These are phyloP conservation scores for Lathronympha strigana DNA, from an alignment of 2,888 invertebrate species.

Conservation along the genomic window DNA sequence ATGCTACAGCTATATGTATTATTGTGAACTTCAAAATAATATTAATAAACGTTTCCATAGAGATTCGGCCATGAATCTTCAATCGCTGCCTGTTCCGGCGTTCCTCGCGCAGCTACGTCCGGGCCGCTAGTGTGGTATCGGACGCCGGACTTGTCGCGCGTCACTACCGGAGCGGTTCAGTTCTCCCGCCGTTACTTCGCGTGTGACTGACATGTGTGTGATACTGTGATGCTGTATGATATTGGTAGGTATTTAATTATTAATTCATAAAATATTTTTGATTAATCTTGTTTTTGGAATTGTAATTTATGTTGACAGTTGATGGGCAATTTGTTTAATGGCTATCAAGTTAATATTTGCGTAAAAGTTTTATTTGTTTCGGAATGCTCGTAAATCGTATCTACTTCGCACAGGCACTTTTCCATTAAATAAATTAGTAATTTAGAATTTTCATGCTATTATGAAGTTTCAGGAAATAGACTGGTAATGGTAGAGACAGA, in stretches of 20 bases:
- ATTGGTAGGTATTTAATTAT: conserved; percentile 30
- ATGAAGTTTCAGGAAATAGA: conserved; percentile 6
- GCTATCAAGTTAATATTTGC: conserved; percentile 19
- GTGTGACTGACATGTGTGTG: conserved; percentile 27
- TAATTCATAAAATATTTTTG: not conserved
- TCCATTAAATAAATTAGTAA: not conserved
- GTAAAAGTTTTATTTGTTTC: conserved; percentile 17
- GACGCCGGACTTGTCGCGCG: conserved; percentile 52
- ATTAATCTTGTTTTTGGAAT: not conserved
- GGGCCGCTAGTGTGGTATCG: conserved; percentile 61
- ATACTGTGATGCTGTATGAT: conserved; percentile 17
- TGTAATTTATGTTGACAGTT: not conserved
- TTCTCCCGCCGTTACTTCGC: conserved; percentile 63
- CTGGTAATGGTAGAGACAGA: not conserved
- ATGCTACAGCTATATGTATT: too few species aligned
- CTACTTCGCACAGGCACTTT: not conserved
- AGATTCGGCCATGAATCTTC: conserved; percentile 36
- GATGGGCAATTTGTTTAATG: conserved; percentile 22
- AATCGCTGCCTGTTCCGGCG: conserved; percentile 31
- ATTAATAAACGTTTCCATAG: not conserved
- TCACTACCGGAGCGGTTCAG: conserved; percentile 51
- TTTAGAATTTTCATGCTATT: too few species aligned
- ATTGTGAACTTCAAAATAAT: too few species aligned
- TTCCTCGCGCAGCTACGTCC: conserved; percentile 35
- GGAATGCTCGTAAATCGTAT: conserved; percentile 6